phyloP scores from a whole-genome alignment of 1,140 invertebrate genomes.

The Lanistes nyassanus region DNA sequence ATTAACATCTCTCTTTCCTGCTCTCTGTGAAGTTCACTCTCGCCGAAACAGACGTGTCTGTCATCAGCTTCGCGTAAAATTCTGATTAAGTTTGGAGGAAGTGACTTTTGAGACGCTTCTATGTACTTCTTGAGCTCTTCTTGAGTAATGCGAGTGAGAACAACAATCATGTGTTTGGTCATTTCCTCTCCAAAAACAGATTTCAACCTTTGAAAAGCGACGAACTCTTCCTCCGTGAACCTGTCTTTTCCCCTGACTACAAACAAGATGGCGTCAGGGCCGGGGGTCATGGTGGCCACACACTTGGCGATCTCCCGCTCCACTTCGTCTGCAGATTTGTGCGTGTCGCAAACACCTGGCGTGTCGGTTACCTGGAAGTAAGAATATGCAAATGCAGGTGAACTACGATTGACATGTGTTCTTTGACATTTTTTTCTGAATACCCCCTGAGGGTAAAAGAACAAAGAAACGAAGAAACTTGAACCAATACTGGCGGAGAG shows the following conservation, averaged over 20 bases:
- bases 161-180: not conserved
- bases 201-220: not conserved
- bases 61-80: not conserved
- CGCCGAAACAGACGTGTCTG: not conserved
- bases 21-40: not conserved
- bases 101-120: not conserved
- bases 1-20: not conserved
- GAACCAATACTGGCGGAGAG: too few species aligned
- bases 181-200: not conserved
- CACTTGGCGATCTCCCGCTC: not conserved
- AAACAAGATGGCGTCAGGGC: not conserved
- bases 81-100: not conserved
- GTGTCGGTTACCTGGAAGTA: not conserved
- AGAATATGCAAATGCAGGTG: too few species aligned
- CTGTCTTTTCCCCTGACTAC: not conserved
- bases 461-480: too few species aligned
- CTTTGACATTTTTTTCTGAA: too few species aligned
- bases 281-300: not conserved
- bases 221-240: not conserved
- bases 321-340: not conserved
- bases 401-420: too few species aligned
- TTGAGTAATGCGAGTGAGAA: not conserved
- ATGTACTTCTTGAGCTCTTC: not conserved
- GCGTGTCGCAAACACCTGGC: not conserved
- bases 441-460: too few species aligned